Percentiles rank a stretch among this genome's conserved stretches.
Evolutionary conservation across 1,140 invertebrate species (phyloP).

Genomic region (Probaryconus sp.): DNA sequence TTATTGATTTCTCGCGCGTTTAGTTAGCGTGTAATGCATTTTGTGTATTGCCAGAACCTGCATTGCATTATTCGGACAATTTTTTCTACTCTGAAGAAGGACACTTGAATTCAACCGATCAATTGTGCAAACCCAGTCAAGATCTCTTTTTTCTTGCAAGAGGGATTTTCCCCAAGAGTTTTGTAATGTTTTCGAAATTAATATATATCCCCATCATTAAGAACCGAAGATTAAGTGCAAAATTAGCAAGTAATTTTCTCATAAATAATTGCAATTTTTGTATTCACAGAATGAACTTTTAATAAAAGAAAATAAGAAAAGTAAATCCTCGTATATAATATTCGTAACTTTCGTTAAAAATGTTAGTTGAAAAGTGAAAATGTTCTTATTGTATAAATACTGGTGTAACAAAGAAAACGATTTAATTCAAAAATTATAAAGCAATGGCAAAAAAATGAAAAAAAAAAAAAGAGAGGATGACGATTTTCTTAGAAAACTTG

Average conservation of each 20-base stretch:
- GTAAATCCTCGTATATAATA: slow-evolving; percentile 47
- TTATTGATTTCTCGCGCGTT: slow-evolving; percentile 24
- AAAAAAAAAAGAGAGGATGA: neutral
- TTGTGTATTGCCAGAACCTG: slow-evolving; percentile 37
- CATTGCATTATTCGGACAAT: slow-evolving; percentile 31
- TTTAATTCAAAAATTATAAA: slow-evolving; percentile 28
- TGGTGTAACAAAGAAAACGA: slow-evolving; percentile 3
- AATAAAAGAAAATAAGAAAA: too few species aligned
- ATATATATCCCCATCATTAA: too few species aligned
- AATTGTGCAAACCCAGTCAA: slow-evolving; percentile 49
- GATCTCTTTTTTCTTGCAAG: slow-evolving; percentile 21
- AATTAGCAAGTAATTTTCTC: too few species aligned
- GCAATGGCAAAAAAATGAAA: slow-evolving; percentile 10
- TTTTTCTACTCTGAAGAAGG: slow-evolving; percentile 39
- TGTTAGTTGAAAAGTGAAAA: slow-evolving; percentile 22
- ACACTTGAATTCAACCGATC: slow-evolving; percentile 26
- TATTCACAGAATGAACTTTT: too few species aligned
- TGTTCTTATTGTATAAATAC: slow-evolving; percentile 1
- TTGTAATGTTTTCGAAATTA: slow-evolving; percentile 49
- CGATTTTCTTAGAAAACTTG: slow-evolving; percentile 28
- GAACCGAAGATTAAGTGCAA: too few species aligned
- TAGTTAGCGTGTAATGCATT: slow-evolving; percentile 36
- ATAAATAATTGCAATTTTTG: too few species aligned
- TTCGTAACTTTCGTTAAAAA: slow-evolving; percentile 23
- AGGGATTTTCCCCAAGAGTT: slow-evolving; percentile 53